Percentiles rank a stretch among this genome's conserved stretches.
phyloP scores from a whole-genome alignment of 1,140 invertebrate genomes.

The Drosophila fuyamai region DNA sequence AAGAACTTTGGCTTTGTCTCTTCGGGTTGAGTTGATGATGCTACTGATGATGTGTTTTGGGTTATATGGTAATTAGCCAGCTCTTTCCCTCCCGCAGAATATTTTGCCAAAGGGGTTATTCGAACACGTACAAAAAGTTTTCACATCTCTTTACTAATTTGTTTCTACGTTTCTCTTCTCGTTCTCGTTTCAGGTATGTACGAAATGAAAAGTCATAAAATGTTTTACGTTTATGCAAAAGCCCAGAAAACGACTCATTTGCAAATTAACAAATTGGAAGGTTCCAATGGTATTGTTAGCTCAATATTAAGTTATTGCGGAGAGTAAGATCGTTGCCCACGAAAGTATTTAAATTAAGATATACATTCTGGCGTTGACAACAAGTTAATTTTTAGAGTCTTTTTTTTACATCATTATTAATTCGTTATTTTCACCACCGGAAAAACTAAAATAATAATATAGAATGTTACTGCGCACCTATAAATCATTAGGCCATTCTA shows the following conservation, averaged over 20 bases:
- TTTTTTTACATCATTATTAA: no score
- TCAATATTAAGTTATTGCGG: background rate
- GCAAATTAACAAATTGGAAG: slow-evolving; percentile 1
- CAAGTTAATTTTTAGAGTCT: background rate
- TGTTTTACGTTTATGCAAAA: slow-evolving; percentile 12
- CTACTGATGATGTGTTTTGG: slow-evolving; percentile 27
- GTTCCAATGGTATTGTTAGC: slow-evolving; percentile 5
- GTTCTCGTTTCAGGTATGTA: slow-evolving; percentile 58
- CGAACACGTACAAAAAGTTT: slow-evolving; percentile 51
- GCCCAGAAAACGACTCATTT: background rate
- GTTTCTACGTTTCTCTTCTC: slow-evolving; percentile 33
- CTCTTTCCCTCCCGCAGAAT: slow-evolving; percentile 2
- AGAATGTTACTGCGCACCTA: no score
- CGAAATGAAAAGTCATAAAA: slow-evolving; percentile 28
- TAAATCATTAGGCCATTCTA: no score
- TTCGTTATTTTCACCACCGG: no score
- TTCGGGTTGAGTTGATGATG: slow-evolving; percentile 29
- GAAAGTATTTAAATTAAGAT: background rate
- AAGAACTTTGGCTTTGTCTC: slow-evolving; percentile 38
- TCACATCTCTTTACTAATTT: slow-evolving; percentile 54
- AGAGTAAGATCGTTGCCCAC: background rate
- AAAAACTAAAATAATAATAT: no score
- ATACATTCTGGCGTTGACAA: background rate
- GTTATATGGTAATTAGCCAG: slow-evolving; percentile 46
- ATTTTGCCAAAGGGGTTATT: slow-evolving; percentile 14